These are phyloP conservation scores for Polydesmus complanatus DNA, from an alignment of 2,888 invertebrate species.

Conservation along the genomic window DNA sequence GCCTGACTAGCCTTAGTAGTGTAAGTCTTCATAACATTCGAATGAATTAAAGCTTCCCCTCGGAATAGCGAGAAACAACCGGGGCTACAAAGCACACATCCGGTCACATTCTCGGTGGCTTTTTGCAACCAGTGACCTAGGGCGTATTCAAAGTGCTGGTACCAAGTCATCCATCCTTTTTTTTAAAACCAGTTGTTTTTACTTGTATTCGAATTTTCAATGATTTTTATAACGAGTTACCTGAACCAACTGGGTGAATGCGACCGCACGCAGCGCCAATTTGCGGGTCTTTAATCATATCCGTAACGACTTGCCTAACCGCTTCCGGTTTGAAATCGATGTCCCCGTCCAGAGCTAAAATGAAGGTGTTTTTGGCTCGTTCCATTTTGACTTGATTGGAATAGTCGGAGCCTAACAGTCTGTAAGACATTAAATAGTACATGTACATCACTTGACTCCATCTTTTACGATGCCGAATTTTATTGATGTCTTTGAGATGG, in stretches of 20 bases:
- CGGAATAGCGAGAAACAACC: constrained; percentile 84
- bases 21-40: constrained; percentile 77
- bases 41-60: constrained; percentile 76
- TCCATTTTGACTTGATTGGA: constrained; percentile 35
- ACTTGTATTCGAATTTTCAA: background rate
- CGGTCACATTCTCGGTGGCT: constrained; percentile 77
- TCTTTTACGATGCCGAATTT: constrained; percentile 74
- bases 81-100: constrained; percentile 78
- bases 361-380: constrained; percentile 64
- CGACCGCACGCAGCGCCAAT: constrained; percentile 79
- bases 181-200: constrained; percentile 6
- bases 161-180: constrained; percentile 66
- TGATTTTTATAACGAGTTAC: constrained; percentile 22
- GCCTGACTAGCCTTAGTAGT: constrained; percentile 64
- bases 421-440: background rate
- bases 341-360: constrained; percentile 74
- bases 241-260: constrained; percentile 70
- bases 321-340: constrained; percentile 73
- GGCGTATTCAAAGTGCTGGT: constrained; percentile 78
- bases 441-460: constrained; percentile 62
- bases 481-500: constrained; percentile 76
- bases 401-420: background rate
- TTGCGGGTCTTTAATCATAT: constrained; percentile 65
- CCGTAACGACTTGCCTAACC: constrained; percentile 60
- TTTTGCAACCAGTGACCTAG: constrained; percentile 89